Percentiles rank a stretch among this genome's conserved stretches.
Evolutionary conservation across 2,888 invertebrate genomes (phyloP).

Genomic region (Chymomyza fuscimana): DNA sequence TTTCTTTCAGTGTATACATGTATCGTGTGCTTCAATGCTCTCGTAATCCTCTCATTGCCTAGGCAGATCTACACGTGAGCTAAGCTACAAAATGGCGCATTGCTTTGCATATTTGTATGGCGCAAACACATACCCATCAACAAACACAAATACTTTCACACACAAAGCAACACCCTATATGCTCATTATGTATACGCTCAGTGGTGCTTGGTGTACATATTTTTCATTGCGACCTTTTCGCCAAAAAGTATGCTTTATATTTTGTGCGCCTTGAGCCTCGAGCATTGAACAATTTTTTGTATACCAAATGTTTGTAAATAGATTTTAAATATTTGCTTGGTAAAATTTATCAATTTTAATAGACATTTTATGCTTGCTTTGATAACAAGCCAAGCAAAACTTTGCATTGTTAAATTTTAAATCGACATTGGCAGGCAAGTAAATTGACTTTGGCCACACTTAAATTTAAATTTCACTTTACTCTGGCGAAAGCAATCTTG

Average conservation of each 20-base stretch:
- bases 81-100: not conserved
- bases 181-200: not conserved
- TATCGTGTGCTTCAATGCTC: not conserved
- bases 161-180: slow-evolving; percentile 7
- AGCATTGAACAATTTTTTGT: not conserved
- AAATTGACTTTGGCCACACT: not conserved
- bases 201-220: slow-evolving; percentile 1
- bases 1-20: not conserved
- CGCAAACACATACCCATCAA: not conserved
- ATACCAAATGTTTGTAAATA: not conserved
- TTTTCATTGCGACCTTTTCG: slow-evolving; percentile 17
- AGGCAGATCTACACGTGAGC: not conserved
- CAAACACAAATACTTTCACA: slow-evolving; percentile 15
- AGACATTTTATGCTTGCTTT: not conserved
- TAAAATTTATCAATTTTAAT: not conserved
- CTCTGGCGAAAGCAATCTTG: not conserved
- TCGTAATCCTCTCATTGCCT: not conserved
- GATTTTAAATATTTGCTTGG: not conserved
- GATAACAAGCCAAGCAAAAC: not conserved
- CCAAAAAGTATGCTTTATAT: slow-evolving; percentile 11
- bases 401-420: not conserved
- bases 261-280: not conserved
- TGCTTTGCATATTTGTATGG: not conserved
- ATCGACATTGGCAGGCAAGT: not conserved
- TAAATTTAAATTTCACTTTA: not conserved